A percentile compares a stretch with the other conserved stretches of the same genome.
These are phyloP conservation scores for Eulemur mongoz DNA, from an alignment of 2,797 vertebrate species.

Conservation along the genomic window DNA sequence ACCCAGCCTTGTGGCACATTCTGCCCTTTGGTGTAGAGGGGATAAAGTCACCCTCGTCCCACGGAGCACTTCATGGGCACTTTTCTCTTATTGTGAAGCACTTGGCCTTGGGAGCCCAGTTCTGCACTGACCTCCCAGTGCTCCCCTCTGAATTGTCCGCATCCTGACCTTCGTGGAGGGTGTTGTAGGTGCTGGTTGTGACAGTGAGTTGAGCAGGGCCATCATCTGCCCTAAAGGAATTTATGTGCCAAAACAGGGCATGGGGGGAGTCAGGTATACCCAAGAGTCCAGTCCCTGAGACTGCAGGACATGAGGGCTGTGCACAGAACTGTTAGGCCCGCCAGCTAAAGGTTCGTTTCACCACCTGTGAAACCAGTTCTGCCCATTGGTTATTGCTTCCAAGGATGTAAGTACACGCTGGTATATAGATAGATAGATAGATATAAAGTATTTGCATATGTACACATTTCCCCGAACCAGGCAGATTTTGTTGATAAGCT, in stretches of 20 bases:
- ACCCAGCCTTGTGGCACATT: too few relatives aligned
- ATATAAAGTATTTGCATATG: neutral
- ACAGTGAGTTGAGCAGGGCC: neutral
- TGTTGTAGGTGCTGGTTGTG: too few relatives aligned
- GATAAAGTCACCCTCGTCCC: neutral
- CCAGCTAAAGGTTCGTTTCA: fast-evolving
- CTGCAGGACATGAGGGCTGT: fast-evolving
- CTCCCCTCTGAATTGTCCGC: neutral
- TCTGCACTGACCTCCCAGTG: neutral
- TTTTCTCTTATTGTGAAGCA: neutral
- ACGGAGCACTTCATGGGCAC: neutral
- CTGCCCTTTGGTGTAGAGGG: neutral
- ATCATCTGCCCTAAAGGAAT: neutral
- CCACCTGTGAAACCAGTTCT: neutral
- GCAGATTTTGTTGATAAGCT: neutral
- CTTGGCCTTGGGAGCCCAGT: fast-evolving
- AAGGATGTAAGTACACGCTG: neutral
- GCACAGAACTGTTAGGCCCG: neutral
- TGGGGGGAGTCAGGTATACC: fast-evolving
- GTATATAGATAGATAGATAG: fast-evolving
- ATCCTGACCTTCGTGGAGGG: neutral
- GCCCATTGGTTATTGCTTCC: neutral
- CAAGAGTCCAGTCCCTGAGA: neutral
- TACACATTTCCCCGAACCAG: neutral
- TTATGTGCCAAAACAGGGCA: too few relatives aligned